Percentiles rank a stretch among this genome's conserved stretches.
Evolutionary conservation across 1,140 invertebrate genomes (phyloP).

Genomic region (Oscheius sp.): DNA sequence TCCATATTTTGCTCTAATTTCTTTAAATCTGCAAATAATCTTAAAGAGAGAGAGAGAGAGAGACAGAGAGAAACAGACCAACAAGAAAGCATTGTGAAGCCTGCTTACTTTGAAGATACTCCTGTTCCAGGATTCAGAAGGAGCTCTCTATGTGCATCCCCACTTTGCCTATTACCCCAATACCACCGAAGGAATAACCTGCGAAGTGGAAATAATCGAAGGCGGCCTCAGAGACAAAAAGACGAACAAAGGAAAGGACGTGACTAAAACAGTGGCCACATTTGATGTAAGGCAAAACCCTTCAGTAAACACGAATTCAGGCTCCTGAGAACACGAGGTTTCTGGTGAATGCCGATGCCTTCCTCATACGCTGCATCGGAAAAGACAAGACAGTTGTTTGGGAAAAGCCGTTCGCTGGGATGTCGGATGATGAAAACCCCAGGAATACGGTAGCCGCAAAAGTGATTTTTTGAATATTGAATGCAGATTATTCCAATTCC

Average conservation of each 20-base stretch:
- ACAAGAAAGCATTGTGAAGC: constrained; percentile 3
- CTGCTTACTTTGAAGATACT: background rate
- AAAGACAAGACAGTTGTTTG: constrained; percentile 4
- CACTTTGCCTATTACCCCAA: constrained; percentile 21
- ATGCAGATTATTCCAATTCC: constrained; percentile 4
- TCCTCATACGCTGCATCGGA: constrained; percentile 8
- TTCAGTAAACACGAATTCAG: background rate
- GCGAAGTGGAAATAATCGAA: constrained; percentile 26
- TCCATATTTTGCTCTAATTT: background rate
- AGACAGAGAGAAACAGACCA: background rate
- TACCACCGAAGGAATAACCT: background rate
- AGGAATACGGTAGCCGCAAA: constrained; percentile 4
- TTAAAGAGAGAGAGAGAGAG: background rate
- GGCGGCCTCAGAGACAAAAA: constrained; percentile 8
- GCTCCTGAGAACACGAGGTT: constrained; percentile 10
- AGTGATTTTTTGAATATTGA: background rate
- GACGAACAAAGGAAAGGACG: constrained; percentile 17
- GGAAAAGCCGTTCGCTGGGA: constrained; percentile 26
- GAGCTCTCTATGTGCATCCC: constrained; percentile 25
- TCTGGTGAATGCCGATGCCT: constrained; percentile 27
- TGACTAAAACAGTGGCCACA: background rate
- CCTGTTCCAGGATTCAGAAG: constrained; percentile 19
- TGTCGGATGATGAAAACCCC: constrained; percentile 12
- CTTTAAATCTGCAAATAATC: background rate
- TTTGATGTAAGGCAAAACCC: constrained; percentile 15